These are phyloP conservation scores for Excalfactoria chinensis DNA, from an alignment of 2,113 vertebrate genomes.

Conservation along the genomic window DNA sequence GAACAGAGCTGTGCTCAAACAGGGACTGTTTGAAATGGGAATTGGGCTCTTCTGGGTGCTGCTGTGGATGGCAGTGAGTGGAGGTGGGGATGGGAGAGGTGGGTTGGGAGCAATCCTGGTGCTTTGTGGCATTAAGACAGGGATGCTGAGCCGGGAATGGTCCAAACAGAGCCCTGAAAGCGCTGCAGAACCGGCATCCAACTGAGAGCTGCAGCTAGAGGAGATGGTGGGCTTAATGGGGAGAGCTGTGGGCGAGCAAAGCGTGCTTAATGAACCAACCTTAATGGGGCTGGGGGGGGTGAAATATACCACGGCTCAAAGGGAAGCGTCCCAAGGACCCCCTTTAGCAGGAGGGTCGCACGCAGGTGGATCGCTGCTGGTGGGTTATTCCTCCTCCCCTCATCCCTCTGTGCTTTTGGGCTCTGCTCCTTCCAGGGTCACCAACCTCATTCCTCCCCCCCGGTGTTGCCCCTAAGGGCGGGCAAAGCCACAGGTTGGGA, in stretches of 20 bases:
- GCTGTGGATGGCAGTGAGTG: background rate
- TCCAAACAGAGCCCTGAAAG: background rate
- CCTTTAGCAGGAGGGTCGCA: too few relatives aligned
- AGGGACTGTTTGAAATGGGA: background rate
- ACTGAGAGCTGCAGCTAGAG: background rate
- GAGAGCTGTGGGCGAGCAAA: background rate
- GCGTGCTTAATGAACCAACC: background rate
- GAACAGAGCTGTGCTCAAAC: background rate
- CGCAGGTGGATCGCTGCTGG: too few relatives aligned
- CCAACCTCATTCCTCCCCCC: background rate
- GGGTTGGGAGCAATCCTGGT: background rate
- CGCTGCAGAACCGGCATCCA: background rate
- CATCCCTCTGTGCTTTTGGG: rapidly evolving
- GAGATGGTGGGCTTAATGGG: background rate
- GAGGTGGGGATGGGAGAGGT: background rate
- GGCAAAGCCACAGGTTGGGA: rapidly evolving
- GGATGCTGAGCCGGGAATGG: background rate
- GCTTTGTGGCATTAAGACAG: background rate
- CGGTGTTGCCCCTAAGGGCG: background rate
- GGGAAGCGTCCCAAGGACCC: too few relatives aligned
- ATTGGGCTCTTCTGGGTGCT: background rate
- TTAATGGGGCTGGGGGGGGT: too few relatives aligned
- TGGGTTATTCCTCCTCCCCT: background rate
- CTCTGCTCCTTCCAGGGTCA: background rate
- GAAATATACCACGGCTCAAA: background rate